A percentile compares a stretch with the other conserved stretches of the same genome.
These are phyloP conservation scores for Drosophila carrolli DNA, from an alignment of 1,140 invertebrate genomes.

Conservation along the genomic window DNA sequence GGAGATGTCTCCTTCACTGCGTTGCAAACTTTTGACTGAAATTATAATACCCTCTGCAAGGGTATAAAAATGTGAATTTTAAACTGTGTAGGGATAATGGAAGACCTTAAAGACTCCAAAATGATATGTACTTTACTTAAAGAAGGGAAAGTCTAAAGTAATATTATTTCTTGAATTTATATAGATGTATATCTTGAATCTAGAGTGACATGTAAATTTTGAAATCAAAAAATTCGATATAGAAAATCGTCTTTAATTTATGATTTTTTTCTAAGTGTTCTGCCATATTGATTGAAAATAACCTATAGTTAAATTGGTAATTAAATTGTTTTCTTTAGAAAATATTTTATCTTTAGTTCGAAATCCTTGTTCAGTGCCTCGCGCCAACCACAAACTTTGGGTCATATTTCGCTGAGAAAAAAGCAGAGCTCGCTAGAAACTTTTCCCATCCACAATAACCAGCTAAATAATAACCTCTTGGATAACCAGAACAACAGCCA, in stretches of 20 bases:
- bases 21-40: too few relatives aligned
- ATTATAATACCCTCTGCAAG: too few relatives aligned
- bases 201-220: too few relatives aligned
- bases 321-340: neutral
- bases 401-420: neutral
- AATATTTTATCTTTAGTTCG: neutral
- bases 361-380: neutral
- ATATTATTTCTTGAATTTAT: too few relatives aligned
- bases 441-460: constrained; percentile 21
- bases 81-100: too few relatives aligned
- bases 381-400: neutral
- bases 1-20: too few relatives aligned
- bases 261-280: neutral
- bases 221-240: too few relatives aligned
- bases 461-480: neutral
- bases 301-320: neutral
- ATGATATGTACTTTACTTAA: too few relatives aligned
- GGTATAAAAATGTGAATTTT: too few relatives aligned
- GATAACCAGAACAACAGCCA: constrained; percentile 1
- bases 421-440: constrained; percentile 1
- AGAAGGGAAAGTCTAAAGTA: too few relatives aligned
- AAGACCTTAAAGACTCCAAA: too few relatives aligned
- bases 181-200: too few relatives aligned
- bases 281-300: neutral
- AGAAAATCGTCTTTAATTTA: neutral